Evolutionary conservation across 2,888 invertebrate genomes (phyloP), one percentile per base, ranked within the genome.

Genomic region (Oligia latruncula): DNA sequence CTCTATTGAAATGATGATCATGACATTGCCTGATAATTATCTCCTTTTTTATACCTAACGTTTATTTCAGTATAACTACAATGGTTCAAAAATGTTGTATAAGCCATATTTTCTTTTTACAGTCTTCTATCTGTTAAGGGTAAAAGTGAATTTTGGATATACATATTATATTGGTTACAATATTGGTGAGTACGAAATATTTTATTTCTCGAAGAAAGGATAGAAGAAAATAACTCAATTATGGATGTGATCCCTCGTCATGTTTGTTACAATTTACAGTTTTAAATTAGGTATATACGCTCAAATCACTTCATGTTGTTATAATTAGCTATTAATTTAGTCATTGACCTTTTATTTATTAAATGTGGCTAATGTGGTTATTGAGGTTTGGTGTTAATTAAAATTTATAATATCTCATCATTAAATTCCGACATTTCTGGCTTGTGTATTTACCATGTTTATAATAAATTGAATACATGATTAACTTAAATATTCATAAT

Each of bases 341-440:
- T 35, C 2, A 58, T 55, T 20, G 17, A 23, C 40, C 17, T 58
- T 70, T 49, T 60, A 65, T 81, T 65, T 60, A 78, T 49, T 40
- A 62, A 81, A 78, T 49, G 17, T 60, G 70, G 58, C 20, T 65
- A 62, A 55, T 55, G 46, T 49, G 68, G 80, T 68, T 3, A 46
- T 5, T 66, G 65, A 71, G 71, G 67, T 68, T 68, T n/a, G 46
- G 13, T 49, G 40, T 68, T 84, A 20, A 81, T 81, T 72, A 84
- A 78, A 71, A 55, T 71, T 20, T 46, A 71, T 65, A 20, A 43
- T 52, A 60, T 43, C 15, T 52, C 43, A 35, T 65, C 20, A 71
- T 62, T 64, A 35, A 49, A 67, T 58, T 62, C 20, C 13, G 13
- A 58, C 29, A 64, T 49, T 64, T 58, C 29, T 40, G 55, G 15